These are phyloP conservation scores for Brienomyrus brachyistius DNA, from an alignment of 2,113 vertebrate species.

Conservation along the genomic window DNA sequence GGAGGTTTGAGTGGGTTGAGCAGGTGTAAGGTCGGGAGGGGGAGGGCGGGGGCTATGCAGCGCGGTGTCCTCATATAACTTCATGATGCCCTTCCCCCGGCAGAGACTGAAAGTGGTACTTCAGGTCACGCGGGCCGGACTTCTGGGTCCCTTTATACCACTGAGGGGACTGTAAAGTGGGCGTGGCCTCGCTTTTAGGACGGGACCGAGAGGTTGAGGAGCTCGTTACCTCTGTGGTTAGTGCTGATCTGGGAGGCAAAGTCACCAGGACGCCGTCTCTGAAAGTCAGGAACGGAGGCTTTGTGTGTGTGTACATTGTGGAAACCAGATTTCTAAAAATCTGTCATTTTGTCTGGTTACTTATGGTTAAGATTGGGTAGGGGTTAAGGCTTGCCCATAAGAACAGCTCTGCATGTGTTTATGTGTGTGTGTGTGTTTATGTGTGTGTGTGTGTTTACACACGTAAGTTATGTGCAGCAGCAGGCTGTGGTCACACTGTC, in stretches of 20 bases:
- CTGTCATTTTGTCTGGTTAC: background rate
- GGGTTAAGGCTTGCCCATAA: background rate
- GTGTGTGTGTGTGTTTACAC: background rate
- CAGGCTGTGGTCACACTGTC: background rate
- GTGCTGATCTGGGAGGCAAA: background rate
- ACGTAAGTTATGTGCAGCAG: background rate
- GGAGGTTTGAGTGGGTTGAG: background rate
- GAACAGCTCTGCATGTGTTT: background rate
- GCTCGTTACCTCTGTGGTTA: background rate
- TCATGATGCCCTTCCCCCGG: background rate
- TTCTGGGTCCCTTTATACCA: background rate
- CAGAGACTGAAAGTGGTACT: background rate
- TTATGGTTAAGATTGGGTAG: background rate
- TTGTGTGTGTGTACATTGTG: background rate
- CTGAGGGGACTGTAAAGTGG: background rate
- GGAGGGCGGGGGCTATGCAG: background rate
- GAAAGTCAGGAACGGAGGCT: background rate
- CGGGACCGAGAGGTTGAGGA: background rate
- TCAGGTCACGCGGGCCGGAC: background rate
- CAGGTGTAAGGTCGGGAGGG: background rate
- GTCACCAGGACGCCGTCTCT: background rate
- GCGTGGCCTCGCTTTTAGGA: background rate
- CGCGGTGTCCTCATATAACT: background rate
- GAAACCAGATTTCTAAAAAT: background rate
- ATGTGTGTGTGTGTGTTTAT: background rate